Conservation (phyloP, 2,797 vertebrate genomes). For the Anabacerthia variegaticeps region DNA sequence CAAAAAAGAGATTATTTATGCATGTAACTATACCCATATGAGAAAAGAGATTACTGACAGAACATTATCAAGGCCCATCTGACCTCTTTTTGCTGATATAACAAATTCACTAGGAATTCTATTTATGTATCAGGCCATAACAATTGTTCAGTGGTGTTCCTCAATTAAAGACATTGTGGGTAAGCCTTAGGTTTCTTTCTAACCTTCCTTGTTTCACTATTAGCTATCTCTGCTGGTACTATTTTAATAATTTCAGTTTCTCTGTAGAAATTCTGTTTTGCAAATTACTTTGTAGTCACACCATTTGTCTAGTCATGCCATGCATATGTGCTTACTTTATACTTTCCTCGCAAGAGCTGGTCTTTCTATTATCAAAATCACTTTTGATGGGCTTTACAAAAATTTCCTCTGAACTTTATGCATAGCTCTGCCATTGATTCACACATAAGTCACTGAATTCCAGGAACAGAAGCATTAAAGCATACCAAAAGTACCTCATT, state of each 20-base stretch:
- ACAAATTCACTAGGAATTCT: not conserved
- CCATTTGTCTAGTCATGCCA: not conserved
- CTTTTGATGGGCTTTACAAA: not conserved
- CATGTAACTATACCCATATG: not conserved
- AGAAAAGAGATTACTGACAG: not conserved
- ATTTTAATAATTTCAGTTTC: not conserved
- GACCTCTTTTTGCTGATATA: not conserved
- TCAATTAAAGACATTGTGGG: not conserved
- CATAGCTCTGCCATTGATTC: not conserved
- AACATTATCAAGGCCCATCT: not conserved
- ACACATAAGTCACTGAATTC: not conserved
- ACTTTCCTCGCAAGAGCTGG: not conserved
- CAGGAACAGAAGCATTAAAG: not conserved
- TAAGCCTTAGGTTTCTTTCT: not conserved
- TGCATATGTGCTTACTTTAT: not conserved
- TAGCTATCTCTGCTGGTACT: not conserved
- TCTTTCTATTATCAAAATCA: not conserved
- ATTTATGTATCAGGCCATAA: not conserved
- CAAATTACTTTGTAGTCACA: not conserved
- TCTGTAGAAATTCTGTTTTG: not conserved
- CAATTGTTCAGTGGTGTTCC: not conserved
- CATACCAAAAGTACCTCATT: not conserved
- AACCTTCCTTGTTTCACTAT: not conserved
- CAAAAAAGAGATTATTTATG: not conserved
- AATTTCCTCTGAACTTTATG: not conserved